These are phyloP conservation scores for Nipponia nippon DNA, from an alignment of 2,113 vertebrate species.

Conservation along the genomic window DNA sequence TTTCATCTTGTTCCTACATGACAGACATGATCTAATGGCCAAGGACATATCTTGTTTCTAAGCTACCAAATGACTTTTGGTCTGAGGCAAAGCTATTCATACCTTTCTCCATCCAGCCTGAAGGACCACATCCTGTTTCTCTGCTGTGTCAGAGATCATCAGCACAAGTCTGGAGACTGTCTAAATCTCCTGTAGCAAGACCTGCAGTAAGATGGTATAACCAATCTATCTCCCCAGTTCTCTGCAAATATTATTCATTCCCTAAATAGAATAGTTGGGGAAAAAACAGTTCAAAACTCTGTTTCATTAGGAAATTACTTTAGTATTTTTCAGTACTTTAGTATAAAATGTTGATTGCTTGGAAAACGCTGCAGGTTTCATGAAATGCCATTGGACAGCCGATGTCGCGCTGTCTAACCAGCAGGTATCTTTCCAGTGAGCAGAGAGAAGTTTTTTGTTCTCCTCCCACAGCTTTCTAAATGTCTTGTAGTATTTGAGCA, in stretches of 20 bases:
- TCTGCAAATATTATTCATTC: not conserved
- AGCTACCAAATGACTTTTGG: not conserved
- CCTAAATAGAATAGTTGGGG: not conserved
- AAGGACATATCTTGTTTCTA: not conserved
- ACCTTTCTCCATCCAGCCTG: not conserved
- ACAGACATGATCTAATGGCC: not conserved
- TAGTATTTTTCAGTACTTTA: not conserved
- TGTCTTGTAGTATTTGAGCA: not conserved
- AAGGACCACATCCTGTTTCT: not conserved
- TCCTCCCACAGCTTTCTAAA: not conserved
- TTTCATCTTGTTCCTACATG: not conserved
- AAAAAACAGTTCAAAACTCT: not conserved
- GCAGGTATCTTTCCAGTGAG: not conserved
- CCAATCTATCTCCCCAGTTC: fast-evolving
- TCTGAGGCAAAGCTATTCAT: not conserved
- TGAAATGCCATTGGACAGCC: not conserved
- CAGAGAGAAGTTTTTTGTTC: not conserved
- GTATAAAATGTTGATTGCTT: not conserved
- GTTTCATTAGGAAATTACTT: not conserved
- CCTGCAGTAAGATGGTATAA: not conserved
- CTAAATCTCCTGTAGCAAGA: not conserved
- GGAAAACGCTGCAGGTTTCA: not conserved
- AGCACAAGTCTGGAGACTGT: not conserved
- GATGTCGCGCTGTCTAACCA: not conserved
- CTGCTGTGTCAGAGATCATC: not conserved